phyloP scores from a whole-genome alignment of 2,797 vertebrate genomes.

The Sebastes iracundus region DNA sequence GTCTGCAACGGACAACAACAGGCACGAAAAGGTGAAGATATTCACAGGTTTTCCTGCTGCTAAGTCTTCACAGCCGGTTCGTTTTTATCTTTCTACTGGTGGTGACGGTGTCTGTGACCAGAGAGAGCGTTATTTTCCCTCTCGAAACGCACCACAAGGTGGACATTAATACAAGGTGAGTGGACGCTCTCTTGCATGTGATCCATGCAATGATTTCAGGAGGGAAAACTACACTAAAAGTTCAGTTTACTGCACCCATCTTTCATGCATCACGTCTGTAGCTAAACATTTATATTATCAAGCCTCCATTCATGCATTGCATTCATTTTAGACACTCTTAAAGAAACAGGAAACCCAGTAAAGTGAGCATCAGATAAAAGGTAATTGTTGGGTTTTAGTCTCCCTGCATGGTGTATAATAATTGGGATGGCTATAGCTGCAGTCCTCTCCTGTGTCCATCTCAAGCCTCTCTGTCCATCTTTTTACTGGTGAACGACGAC shows the following conservation, averaged over 20 bases:
- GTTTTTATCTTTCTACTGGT: background rate
- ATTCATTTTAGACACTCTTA: background rate
- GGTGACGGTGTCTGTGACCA: background rate
- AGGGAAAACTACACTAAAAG: constrained; percentile 46
- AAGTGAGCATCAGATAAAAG: constrained; percentile 56
- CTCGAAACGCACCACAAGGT: constrained; percentile 47
- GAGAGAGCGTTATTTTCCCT: constrained; percentile 25
- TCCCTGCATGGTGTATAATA: constrained; percentile 14
- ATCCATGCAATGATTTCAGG: background rate
- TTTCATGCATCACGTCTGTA: background rate
- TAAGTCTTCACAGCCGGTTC: background rate
- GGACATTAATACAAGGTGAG: constrained; percentile 71
- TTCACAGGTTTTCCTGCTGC: constrained; percentile 1
- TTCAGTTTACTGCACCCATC: constrained; percentile 1
- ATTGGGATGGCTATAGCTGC: constrained; percentile 46
- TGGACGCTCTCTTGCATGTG: background rate
- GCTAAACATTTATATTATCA: background rate
- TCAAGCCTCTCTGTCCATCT: constrained; percentile 9
- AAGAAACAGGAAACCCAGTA: constrained; percentile 57
- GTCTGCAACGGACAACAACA: constrained; percentile 15
- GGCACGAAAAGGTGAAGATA: background rate
- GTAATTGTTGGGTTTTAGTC: constrained; percentile 51
- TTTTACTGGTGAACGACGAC: background rate
- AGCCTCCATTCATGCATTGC: background rate
- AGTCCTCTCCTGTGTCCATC: constrained; percentile 28